Evolutionary conservation across 2,113 vertebrate species (phyloP).

Genomic region (Chiloscyllium plagiosum): DNA sequence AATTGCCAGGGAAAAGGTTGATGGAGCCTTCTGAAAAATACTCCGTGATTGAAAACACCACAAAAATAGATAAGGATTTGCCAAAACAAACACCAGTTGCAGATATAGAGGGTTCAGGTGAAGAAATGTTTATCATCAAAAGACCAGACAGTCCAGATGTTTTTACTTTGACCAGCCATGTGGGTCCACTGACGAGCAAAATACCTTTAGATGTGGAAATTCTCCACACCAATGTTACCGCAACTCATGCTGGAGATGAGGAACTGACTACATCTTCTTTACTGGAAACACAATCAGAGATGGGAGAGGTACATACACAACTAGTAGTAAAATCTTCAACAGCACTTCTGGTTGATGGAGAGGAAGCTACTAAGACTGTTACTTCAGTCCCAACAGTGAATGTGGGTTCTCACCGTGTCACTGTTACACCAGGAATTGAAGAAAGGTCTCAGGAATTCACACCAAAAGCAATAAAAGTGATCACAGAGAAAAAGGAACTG

Average conservation of each 20-base stretch:
- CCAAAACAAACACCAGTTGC: not conserved
- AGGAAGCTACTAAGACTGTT: too few relatives aligned
- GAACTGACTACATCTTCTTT: not conserved
- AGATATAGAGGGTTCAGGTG: constrained; percentile 17
- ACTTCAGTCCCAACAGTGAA: not conserved
- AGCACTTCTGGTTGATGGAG: too few relatives aligned
- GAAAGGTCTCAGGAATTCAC: not conserved
- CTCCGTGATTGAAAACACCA: not conserved
- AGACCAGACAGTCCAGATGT: too few relatives aligned
- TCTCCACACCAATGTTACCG: not conserved
- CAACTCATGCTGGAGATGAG: not conserved
- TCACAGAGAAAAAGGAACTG: not conserved
- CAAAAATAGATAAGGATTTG: not conserved
- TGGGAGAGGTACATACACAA: too few relatives aligned
- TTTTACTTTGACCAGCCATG: not conserved
- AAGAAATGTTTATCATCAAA: not conserved
- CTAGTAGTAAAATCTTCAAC: too few relatives aligned
- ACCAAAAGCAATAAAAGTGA: not conserved
- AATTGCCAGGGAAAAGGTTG: not conserved
- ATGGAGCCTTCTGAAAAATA: not conserved
- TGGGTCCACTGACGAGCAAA: not conserved
- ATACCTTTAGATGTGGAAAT: not conserved
- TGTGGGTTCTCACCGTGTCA: not conserved
- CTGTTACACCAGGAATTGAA: not conserved
- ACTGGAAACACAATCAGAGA: too few relatives aligned